A percentile compares a stretch with the other conserved stretches of the same genome.
Evolutionary conservation across 2,113 vertebrate species (phyloP).

Genomic region (Trinectes maculatus): DNA sequence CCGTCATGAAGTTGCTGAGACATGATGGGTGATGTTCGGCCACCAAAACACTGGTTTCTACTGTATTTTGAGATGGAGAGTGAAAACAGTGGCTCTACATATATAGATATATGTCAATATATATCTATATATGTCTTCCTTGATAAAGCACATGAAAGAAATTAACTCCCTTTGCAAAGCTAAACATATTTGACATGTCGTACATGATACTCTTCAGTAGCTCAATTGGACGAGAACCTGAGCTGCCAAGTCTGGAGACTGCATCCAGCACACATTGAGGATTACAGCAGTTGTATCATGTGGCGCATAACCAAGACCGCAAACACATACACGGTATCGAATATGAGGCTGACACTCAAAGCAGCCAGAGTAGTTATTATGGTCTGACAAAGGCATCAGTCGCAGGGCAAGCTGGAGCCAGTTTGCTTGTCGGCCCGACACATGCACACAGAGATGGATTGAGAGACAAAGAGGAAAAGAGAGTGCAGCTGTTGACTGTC

Average conservation of each 20-base stretch:
- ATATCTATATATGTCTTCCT: slow-evolving; percentile 1
- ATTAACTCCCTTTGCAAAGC: not conserved
- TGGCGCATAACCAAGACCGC: slow-evolving; percentile 35
- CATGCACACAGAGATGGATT: not conserved
- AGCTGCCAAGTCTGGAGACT: slow-evolving; percentile 22
- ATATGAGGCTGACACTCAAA: slow-evolving; percentile 71
- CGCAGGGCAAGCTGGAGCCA: slow-evolving; percentile 54
- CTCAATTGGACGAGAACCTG: slow-evolving; percentile 25
- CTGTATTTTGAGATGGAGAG: slow-evolving; percentile 15
- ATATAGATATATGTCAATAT: too few relatives aligned
- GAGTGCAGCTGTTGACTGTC: slow-evolving; percentile 36
- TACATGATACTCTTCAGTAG: not conserved
- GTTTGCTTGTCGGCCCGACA: slow-evolving; percentile 20
- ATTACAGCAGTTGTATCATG: slow-evolving; percentile 53
- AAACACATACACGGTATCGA: slow-evolving; percentile 61
- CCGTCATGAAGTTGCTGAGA: slow-evolving; percentile 34
- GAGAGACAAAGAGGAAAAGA: not conserved
- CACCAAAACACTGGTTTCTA: slow-evolving; percentile 30
- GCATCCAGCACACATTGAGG: slow-evolving; percentile 22
- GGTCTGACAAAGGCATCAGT: slow-evolving; percentile 63
- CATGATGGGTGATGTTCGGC: not conserved
- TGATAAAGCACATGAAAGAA: slow-evolving; percentile 21
- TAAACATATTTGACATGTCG: not conserved
- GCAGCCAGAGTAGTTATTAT: slow-evolving; percentile 64
- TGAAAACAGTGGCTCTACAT: slow-evolving; percentile 8